Base-by-base conservation (phyloP, 2,113 vertebrate species). In the Sphaerodactylus townsendi region DNA sequence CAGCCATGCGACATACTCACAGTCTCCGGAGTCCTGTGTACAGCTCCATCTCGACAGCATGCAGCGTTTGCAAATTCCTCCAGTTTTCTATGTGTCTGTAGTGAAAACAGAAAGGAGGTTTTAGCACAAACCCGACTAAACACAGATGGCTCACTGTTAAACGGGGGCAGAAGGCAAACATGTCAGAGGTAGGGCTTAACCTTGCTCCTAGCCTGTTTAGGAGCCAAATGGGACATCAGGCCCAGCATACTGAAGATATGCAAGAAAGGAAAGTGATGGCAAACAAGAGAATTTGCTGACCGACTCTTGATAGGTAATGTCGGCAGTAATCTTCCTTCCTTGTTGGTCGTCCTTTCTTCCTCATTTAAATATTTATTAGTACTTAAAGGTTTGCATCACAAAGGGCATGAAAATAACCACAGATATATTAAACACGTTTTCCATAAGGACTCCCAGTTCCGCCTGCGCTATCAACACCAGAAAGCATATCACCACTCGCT, bases 1-100 rank as follows among this genome's bases (percentile, higher is more conserved):
- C 0, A 21, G 0, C 10, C 3, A 0, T 2, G 8, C 2, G 30
- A 81, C 87, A 93, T 90, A 99, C 99, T 99, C 94, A 99, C 99
- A 99, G 97, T 93, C 96, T 98, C 94, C 99, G 98, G 50, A 99
- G 97, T 96, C 98, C 98, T 0, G 97, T 98, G 94, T 99, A 99
- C 87, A 99, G 98, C 93, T 98, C 99, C 99, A 99, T 99, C 93
- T 99, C 98, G n/a, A 99, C 97, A 0, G 98, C 98, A 0, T 97
- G 98, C 90, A 99, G 96, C 0, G 97, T 98, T 93, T 99, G 97
- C 93, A 99, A 92, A 79, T 97, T 97, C 41, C 96, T 98, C 99
- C 98, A 99, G 95, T 98, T 99, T 94, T 99, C 98, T 95, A 99
- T 98, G 95, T 99, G 97, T 98, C 99, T 99, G 96, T 15, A 92